Evolutionary conservation across 2,113 vertebrate species (phyloP).

Genomic region (Fregata magnificens): DNA sequence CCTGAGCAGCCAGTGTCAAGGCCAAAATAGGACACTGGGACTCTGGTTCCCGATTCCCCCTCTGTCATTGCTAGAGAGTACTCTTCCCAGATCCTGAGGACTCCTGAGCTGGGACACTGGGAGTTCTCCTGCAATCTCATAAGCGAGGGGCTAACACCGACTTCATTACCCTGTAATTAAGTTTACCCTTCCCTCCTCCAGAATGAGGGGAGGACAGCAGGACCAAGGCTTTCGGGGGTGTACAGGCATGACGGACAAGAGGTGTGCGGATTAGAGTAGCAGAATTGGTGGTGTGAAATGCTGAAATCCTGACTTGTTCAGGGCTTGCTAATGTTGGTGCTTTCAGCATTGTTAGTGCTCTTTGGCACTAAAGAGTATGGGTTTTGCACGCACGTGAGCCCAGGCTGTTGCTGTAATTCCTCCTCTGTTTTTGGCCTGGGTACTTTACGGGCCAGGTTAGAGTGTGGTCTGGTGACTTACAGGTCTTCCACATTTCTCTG

Average conservation of each 20-base stretch:
- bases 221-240: no score
- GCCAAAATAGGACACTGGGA: not conserved
- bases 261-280: fast-evolving
- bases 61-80: no score
- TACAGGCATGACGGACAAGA: no score
- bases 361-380: not conserved
- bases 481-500: not conserved
- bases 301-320: no score
- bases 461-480: fast-evolving
- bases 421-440: not conserved
- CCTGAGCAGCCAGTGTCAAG: not conserved
- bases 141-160: not conserved
- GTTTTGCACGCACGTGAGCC: not conserved
- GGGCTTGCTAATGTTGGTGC: not conserved
- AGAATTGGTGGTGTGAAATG: not conserved
- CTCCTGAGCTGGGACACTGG: not conserved
- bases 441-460: not conserved
- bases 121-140: not conserved
- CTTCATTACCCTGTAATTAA: not conserved
- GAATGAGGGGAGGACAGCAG: not conserved
- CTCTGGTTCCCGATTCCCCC: not conserved
- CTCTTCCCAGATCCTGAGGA: no score
- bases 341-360: not conserved
- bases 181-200: not conserved
- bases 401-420: no score